Base-by-base conservation (phyloP, 2,888 invertebrate species). In the Cyrtodaria siliqua region DNA sequence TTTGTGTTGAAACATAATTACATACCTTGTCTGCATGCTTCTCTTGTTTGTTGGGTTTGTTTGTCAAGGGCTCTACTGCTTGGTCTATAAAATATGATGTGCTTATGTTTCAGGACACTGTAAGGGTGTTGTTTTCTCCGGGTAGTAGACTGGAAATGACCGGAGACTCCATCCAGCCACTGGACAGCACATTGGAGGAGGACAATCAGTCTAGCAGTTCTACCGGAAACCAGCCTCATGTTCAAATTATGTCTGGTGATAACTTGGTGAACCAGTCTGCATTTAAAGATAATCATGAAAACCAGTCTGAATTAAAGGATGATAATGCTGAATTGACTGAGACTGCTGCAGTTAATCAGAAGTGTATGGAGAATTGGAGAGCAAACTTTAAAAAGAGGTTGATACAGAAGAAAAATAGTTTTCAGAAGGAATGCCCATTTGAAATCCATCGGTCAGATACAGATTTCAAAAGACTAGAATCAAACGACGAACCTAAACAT, bases 71-170 rank as follows among this genome's bases (percentile, higher is more conserved):
- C n/a, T n/a, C n/a, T n/a, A n/a, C n/a, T n/a, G n/a, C n/a, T n/a
- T n/a, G n/a, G n/a, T n/a, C n/a, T n/a, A n/a, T 16, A 38, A 38
- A 38, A 8, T 38, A 38, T 38, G 16, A 38, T 38, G 40, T 38
- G 16, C 38, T 18, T 56, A 9, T 61, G 8, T 66, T 79, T 29
- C 69, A 87, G 86, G 83, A 83, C 16, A 61, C 83, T 16, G 83
- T 83, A 0, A 64, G 87, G 38, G 83, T 68, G 1, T 62, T 87
- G 55, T 87, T 87, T 81, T 84, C 85, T 9, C 85, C 87, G 9
- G 76, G 77, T 18, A 47, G 52, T 26, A 68, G 33, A 20, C 66
- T 76, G 33, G 70, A 80, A 23, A 56, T 73, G 23, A 76, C 76
- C 20, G 29, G 62, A 16, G 80, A 80, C 24, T 80, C 80, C 16